Percentiles rank a stretch among this genome's conserved stretches.
phyloP scores from a whole-genome alignment of 2,113 vertebrate genomes.

The Herpailurus yagouaroundi region DNA sequence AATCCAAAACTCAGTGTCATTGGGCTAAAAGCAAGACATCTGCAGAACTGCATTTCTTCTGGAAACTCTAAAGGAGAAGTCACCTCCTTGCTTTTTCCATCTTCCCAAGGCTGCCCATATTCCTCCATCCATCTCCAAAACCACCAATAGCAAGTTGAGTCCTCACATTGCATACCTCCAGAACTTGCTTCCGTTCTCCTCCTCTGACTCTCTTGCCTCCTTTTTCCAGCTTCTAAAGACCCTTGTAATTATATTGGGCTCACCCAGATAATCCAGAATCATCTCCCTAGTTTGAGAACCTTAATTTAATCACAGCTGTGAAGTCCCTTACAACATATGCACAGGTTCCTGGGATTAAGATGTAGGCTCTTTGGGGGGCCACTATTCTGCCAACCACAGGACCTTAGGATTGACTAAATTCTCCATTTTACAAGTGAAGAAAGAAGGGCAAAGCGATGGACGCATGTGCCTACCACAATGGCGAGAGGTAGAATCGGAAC shows the following conservation, averaged over 20 bases:
- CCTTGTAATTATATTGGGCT: neutral
- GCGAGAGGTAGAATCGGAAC: neutral
- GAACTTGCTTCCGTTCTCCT: neutral
- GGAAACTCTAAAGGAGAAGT: neutral
- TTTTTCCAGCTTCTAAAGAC: neutral
- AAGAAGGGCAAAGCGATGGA: neutral
- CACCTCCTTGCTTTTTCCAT: neutral
- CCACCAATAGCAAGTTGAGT: neutral
- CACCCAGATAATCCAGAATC: neutral
- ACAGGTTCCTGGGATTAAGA: neutral
- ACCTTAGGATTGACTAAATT: neutral
- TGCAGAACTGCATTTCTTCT: neutral
- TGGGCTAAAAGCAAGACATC: neutral
- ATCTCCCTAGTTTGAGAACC: neutral
- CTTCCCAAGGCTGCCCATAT: neutral
- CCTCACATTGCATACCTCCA: neutral
- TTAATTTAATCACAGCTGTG: neutral
- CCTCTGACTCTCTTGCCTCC: neutral
- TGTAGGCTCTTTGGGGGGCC: too few species aligned
- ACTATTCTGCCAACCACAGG: neutral
- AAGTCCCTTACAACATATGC: neutral
- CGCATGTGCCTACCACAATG: neutral
- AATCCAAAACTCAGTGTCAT: neutral
- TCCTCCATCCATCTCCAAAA: neutral
- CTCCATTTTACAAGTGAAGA: neutral